Evolutionary conservation across 2,888 invertebrate species (phyloP).

Genomic region (Aleiodes leptofemur): DNA sequence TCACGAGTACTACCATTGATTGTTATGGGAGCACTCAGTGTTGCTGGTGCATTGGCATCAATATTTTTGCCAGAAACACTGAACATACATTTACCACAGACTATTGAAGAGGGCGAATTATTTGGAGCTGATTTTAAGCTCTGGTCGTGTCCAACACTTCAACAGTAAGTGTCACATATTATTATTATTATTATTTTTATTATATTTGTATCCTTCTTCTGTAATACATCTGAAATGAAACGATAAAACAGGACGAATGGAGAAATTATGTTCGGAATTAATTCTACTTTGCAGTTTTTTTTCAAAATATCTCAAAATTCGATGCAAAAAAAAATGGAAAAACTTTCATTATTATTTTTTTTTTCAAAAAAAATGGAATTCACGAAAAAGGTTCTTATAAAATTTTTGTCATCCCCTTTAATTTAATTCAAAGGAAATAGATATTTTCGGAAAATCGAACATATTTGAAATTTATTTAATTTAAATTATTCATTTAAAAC

Average conservation of each 20-base stretch:
- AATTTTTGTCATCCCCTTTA: too few relatives aligned
- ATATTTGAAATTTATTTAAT: too few relatives aligned
- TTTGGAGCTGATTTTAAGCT: slow-evolving; percentile 79
- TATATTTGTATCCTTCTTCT: too few relatives aligned
- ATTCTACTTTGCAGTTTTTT: too few relatives aligned
- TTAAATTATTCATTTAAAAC: too few relatives aligned
- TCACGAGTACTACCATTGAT: slow-evolving; percentile 79
- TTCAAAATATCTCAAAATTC: neutral
- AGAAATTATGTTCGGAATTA: too few relatives aligned
- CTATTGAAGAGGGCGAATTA: slow-evolving; percentile 80
- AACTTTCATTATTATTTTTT: neutral
- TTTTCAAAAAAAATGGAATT: neutral
- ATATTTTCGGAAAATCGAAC: too few relatives aligned
- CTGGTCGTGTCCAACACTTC: slow-evolving; percentile 76
- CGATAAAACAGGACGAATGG: too few relatives aligned
- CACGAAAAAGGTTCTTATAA: too few relatives aligned
- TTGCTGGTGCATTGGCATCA: slow-evolving; percentile 78
- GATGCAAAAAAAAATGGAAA: neutral
- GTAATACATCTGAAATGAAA: too few relatives aligned
- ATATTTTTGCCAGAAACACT: slow-evolving; percentile 81
- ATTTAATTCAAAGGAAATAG: too few relatives aligned
- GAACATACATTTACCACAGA: slow-evolving; percentile 81
- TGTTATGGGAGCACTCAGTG: slow-evolving; percentile 79
- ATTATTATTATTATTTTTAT: neutral
- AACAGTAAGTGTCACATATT: slow-evolving; percentile 62